Percentiles rank a stretch among this genome's conserved stretches.
Evolutionary conservation across 2,113 vertebrate genomes (phyloP).

Genomic region (Sylvia atricapilla): DNA sequence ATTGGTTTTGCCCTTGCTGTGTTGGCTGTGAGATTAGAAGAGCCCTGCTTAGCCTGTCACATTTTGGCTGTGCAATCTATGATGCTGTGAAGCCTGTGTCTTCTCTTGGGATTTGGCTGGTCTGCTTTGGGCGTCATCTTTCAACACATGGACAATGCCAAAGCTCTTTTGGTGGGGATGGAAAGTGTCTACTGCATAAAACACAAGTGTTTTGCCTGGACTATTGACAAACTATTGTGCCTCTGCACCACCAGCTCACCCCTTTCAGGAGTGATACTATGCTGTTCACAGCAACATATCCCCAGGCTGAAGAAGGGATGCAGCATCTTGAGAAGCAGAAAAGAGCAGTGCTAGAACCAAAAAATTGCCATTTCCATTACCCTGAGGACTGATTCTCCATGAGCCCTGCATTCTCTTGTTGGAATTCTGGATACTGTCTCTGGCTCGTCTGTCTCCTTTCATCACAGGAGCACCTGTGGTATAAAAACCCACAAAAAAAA

Average conservation of each 20-base stretch:
- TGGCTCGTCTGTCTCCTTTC: not conserved
- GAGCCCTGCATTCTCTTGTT: not conserved
- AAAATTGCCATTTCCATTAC: not conserved
- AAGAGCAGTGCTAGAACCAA: not conserved
- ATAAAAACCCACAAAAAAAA: not conserved
- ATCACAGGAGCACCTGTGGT: not conserved
- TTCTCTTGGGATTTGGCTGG: not conserved
- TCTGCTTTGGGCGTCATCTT: not conserved
- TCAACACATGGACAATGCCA: not conserved
- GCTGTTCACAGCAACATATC: not conserved
- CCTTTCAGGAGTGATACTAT: not conserved
- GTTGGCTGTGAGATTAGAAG: not conserved
- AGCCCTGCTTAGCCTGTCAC: not conserved
- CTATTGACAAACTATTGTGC: rapidly evolving
- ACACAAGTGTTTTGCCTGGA: not conserved
- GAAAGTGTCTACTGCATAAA: not conserved
- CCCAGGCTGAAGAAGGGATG: not conserved
- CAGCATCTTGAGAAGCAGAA: not conserved
- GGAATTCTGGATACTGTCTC: not conserved
- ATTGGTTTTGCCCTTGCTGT: not conserved
- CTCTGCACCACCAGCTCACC: not conserved
- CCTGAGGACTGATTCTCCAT: not conserved
- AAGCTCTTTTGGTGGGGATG: not conserved
- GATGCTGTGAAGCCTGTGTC: not conserved
- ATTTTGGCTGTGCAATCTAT: not conserved